Conservation (phyloP, 1,140 invertebrate species). For the Caligus rogercresseyi region DNA sequence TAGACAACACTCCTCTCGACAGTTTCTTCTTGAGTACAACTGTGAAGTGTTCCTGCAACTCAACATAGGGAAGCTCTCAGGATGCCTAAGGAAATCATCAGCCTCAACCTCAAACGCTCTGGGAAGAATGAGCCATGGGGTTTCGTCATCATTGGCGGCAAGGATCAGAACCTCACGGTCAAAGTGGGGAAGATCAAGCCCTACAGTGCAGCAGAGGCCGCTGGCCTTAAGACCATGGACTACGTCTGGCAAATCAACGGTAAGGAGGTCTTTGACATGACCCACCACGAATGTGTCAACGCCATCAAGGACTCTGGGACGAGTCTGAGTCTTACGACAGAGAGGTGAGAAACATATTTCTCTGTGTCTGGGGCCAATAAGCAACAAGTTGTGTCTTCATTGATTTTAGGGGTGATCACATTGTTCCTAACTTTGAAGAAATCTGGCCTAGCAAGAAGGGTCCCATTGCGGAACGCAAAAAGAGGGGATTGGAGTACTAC, state of each 20-base stretch:
- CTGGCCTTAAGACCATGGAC: constrained; percentile 4
- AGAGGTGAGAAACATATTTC: constrained; percentile 3
- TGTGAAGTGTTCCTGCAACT: no score
- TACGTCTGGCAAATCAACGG: constrained; percentile 13
- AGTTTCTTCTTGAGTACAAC: no score
- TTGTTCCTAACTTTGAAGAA: constrained; percentile 18
- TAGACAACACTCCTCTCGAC: no score
- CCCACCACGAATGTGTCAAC: constrained; percentile 2
- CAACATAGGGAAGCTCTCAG: no score
- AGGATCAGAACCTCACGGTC: constrained; percentile 12
- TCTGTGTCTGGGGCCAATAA: background rate
- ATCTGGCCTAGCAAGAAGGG: constrained; percentile 16
- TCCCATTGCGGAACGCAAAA: background rate
- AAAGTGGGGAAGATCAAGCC: constrained; percentile 12
- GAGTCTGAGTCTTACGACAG: background rate
- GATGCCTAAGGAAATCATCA: constrained; percentile 17
- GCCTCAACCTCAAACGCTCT: background rate
- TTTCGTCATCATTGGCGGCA: constrained; percentile 15
- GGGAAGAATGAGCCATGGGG: constrained; percentile 10
- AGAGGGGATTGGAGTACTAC: constrained; percentile 14
- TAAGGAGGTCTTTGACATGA: constrained; percentile 15
- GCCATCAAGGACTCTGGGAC: constrained; percentile 12
- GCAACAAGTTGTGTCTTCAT: background rate
- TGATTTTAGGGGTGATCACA: constrained; percentile 14
- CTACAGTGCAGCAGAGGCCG: constrained; percentile 10